Conservation (phyloP, 2,113 vertebrate species). For the Lampris incognitus region DNA sequence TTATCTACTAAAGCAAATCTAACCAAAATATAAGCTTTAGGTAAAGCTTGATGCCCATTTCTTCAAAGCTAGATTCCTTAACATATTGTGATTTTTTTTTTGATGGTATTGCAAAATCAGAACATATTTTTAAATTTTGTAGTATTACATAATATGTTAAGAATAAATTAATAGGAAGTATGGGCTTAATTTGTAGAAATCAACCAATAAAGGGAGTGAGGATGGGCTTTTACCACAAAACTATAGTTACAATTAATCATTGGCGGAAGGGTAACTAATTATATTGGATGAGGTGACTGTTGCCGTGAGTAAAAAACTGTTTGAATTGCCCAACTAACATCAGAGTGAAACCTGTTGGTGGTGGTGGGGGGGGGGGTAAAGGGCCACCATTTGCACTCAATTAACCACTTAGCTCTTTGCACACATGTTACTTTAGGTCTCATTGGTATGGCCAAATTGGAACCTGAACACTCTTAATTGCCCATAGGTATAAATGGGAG, state of each 20-base stretch:
- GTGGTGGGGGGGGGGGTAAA: constrained; percentile 42
- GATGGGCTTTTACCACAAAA: constrained; percentile 31
- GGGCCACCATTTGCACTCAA: constrained; percentile 61
- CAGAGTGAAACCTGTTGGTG: constrained; percentile 59
- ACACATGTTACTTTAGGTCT: constrained; percentile 52
- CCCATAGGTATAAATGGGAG: no score
- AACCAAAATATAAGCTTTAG: no score
- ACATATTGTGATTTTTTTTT: no score
- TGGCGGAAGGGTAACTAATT: constrained; percentile 32
- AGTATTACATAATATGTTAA: not conserved
- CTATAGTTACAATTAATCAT: constrained; percentile 37
- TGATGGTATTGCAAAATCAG: no score
- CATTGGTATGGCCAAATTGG: not conserved
- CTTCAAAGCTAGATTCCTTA: no score
- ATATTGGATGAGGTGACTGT: constrained; percentile 43
- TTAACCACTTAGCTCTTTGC: constrained; percentile 68
- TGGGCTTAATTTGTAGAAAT: not conserved
- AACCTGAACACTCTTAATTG: no score
- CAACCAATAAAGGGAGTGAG: not conserved
- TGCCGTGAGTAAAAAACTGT: constrained; percentile 55
- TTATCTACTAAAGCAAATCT: no score
- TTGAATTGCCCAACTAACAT: constrained; percentile 70
- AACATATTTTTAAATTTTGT: no score
- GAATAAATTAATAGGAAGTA: not conserved
- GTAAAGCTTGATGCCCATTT: no score